A percentile compares a stretch with the other conserved stretches of the same genome.
Evolutionary conservation across 35 echinoderm and acorn worm genomes (phyloP).

Genomic region (Heliocidaris erythrogramma): DNA sequence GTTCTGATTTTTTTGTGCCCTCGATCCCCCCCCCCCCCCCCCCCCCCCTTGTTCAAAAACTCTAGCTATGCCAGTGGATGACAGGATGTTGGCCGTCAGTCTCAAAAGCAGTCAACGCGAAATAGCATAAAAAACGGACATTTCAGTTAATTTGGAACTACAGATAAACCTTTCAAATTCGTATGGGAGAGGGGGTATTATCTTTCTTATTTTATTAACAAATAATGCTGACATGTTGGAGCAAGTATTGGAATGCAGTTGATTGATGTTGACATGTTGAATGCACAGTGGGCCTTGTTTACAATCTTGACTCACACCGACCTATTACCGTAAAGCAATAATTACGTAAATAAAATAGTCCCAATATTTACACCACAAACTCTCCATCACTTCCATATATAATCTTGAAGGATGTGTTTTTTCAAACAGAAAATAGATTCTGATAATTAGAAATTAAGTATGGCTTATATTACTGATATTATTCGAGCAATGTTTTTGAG

Average conservation of each 20-base stretch:
- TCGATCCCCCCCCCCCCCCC: too few relatives aligned
- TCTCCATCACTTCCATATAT: background rate
- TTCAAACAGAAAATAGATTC: background rate
- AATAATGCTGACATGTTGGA: background rate
- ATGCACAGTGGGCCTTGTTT: background rate
- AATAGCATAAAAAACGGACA: too few relatives aligned
- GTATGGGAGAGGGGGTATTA: too few relatives aligned
- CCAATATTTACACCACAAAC: background rate
- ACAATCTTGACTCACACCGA: background rate
- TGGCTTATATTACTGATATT: background rate
- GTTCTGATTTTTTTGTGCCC: too few relatives aligned
- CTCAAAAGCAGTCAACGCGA: too few relatives aligned
- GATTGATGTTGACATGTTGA: background rate
- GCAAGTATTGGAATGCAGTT: slow-evolving; percentile 10
- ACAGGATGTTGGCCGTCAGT: too few relatives aligned
- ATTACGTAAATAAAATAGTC: background rate
- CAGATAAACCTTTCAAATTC: too few relatives aligned
- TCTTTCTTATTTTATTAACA: background rate
- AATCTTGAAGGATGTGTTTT: background rate
- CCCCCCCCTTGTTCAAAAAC: too few relatives aligned
- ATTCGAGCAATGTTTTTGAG: background rate
- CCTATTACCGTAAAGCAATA: background rate
- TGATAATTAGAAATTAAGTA: background rate
- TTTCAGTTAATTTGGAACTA: too few relatives aligned
- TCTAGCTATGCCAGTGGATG: too few relatives aligned